These are phyloP conservation scores for Drosophila engyochracea DNA, from an alignment of 2,888 invertebrate genomes.

Conservation along the genomic window DNA sequence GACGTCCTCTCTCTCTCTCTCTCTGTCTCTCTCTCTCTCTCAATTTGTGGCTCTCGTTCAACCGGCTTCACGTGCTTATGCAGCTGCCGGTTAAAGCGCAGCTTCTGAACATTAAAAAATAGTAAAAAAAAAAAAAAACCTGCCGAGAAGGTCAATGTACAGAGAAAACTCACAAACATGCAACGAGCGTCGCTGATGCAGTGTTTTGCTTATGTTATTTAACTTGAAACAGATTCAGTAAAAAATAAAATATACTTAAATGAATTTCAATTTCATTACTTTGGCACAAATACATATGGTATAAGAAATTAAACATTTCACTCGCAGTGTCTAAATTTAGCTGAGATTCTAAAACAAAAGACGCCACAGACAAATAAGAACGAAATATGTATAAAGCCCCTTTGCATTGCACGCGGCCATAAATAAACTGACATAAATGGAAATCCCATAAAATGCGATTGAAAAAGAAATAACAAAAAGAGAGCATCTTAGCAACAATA, in stretches of 20 bases:
- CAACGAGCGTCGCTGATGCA: constrained; percentile 21
- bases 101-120: constrained; percentile 41
- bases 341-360: constrained; percentile 25
- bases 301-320: background rate
- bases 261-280: background rate
- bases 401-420: constrained; percentile 42
- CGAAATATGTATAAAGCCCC: background rate
- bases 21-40: background rate
- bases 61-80: constrained; percentile 60
- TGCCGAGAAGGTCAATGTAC: constrained; percentile 76
- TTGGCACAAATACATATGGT: background rate
- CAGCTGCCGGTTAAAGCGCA: constrained; percentile 45
- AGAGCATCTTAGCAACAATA: constrained; percentile 18
- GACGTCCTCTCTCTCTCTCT: background rate
- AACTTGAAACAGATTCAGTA: constrained; percentile 14
- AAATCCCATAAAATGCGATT: constrained; percentile 32
- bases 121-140: constrained; percentile 50
- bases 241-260: background rate
- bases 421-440: constrained; percentile 62
- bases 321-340: constrained; percentile 46
- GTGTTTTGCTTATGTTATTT: constrained; percentile 13
- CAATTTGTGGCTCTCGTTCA: constrained; percentile 3
- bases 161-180: constrained; percentile 24
- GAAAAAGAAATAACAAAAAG: constrained; percentile 31
- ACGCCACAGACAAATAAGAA: constrained; percentile 33